phyloP scores from a whole-genome alignment of 2,113 vertebrate genomes.

The Mionectes macconnelli region DNA sequence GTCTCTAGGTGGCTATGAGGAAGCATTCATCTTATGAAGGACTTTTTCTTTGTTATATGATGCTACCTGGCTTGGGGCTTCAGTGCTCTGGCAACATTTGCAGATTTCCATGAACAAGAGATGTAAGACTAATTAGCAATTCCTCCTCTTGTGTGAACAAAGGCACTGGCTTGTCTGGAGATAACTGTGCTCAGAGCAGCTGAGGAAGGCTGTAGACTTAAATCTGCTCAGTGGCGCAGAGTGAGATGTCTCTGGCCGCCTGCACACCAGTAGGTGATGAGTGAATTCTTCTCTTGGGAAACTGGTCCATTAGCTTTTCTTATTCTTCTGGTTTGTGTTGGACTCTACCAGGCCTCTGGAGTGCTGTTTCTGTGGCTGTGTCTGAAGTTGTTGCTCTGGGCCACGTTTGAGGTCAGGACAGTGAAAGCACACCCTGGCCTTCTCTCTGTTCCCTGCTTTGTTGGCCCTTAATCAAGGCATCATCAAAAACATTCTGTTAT shows the following conservation, averaged over 20 bases:
- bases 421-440: fast-evolving
- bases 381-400: background rate
- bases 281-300: background rate
- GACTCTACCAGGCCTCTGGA: background rate
- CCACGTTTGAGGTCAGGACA: background rate
- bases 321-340: background rate
- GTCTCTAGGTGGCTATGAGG: background rate
- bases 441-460: background rate
- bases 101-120: background rate
- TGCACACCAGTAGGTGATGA: background rate
- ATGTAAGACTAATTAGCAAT: background rate
- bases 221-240: background rate
- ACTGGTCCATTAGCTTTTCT: background rate
- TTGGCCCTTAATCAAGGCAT: background rate
- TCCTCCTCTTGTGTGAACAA: background rate
- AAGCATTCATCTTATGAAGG: background rate
- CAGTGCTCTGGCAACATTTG: background rate
- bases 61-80: background rate
- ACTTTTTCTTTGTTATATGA: background rate
- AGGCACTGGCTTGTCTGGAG: background rate
- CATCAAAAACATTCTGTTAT: background rate
- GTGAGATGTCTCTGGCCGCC: background rate
- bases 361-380: fast-evolving
- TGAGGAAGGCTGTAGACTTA: background rate
- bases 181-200: background rate